Evolutionary conservation across 2,888 invertebrate species (phyloP).

Genomic region (Papilio gigon): DNA sequence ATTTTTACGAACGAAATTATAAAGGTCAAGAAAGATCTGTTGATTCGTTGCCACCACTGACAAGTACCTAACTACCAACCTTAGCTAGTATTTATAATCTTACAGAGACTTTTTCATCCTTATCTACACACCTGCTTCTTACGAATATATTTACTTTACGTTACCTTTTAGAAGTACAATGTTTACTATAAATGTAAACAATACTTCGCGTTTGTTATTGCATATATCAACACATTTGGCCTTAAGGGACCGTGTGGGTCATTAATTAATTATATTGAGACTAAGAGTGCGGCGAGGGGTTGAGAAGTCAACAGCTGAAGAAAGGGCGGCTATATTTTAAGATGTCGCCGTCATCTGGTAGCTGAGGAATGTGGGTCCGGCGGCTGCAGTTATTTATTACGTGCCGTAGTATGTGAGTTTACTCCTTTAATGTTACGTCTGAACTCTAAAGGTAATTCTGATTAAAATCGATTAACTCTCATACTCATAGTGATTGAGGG

Average conservation of each 20-base stretch:
- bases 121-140: neutral
- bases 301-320: conserved; percentile 69
- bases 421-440: conserved; percentile 6
- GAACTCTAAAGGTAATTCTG: neutral
- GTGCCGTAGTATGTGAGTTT: conserved; percentile 51
- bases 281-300: conserved; percentile 58
- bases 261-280: conserved; percentile 81
- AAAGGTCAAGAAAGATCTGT: neutral
- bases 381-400: conserved; percentile 68
- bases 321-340: conserved; percentile 79
- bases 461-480: neutral
- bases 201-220: conserved; percentile 28
- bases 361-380: conserved; percentile 64
- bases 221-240: conserved; percentile 45
- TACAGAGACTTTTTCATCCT: neutral
- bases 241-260: conserved; percentile 65
- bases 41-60: neutral
- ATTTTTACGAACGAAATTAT: neutral
- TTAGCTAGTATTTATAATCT: neutral
- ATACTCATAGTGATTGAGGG: too few species aligned
- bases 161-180: neutral
- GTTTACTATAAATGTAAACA: conserved; percentile 56
- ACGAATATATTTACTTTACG: neutral
- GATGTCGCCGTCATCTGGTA: conserved; percentile 76
- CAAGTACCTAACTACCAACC: neutral